Evolutionary conservation across 1,140 invertebrate species (phyloP), one percentile per base, ranked within the genome.

Genomic region (Leptinotarsa lineolata): DNA sequence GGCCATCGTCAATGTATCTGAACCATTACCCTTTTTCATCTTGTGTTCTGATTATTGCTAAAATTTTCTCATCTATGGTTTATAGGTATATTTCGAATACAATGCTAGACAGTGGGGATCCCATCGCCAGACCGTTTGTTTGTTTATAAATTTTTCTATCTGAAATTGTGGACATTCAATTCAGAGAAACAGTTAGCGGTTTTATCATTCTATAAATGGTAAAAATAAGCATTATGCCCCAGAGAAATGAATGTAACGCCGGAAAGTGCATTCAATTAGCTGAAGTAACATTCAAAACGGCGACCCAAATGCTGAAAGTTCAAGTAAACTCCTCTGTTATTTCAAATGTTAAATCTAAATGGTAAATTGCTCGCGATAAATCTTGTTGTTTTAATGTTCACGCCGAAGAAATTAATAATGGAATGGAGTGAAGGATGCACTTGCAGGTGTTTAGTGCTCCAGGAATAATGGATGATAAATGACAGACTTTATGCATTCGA

Each of bases 211-310:
- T 54, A 54, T 54, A 13, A n/a, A 2, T 54, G 48, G 3, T 54
- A 46, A 46, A 46, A 46, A 46, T 13, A 46, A 46, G 48, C 48
- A 54, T 54, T 54, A 54, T 54, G 48, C 16, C 4, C 4, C 48
- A 3, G 48, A 54, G 48, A 4, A 54, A 54, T 54, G 16, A 18
- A 54, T 54, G 48, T 15, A 54, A 1, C 16, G 15, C 13, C 48
- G 48, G 16, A 54, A 54, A 54, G 48, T 54, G 48, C 48, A 54
- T 54, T 54, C 48, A 54, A 54, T 54, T 54, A 54, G 16, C 48
- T 54, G 48, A 18, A 54, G 15, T 54, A 54, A 54, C 16, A 54
- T 54, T 54, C 48, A 13, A 54, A 54, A 54, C 48, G 48, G 4
- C 48, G 48, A 54, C 48, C 48, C n/a, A 54, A 54, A 54, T 54